Conservation (phyloP, 1,140 invertebrate genomes). For the Ptiloglossa arizonensis region DNA sequence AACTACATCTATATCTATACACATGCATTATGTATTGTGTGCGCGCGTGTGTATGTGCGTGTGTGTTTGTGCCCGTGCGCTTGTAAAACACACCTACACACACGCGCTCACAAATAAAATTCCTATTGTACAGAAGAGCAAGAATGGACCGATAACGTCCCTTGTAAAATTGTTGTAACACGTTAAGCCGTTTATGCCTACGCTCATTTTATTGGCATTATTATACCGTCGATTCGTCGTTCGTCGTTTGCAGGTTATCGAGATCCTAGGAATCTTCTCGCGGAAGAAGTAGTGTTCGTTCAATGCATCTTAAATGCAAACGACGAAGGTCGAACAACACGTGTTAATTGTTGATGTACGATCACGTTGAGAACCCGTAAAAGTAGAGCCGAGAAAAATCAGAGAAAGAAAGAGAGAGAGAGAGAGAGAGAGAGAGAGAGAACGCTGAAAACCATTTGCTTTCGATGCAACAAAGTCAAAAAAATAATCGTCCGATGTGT, state of each 20-base stretch:
- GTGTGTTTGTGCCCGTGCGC: no score
- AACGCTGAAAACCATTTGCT: constrained; percentile 17
- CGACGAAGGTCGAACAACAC: constrained; percentile 36
- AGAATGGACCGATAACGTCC: background rate
- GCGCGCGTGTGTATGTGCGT: no score
- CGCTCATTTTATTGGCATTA: constrained; percentile 58
- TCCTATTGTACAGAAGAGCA: constrained; percentile 56
- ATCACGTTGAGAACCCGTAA: constrained; percentile 47
- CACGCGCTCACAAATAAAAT: constrained; percentile 24
- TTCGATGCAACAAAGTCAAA: constrained; percentile 1
- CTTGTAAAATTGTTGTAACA: constrained; percentile 44
- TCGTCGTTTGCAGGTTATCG: background rate
- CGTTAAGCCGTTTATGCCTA: constrained; percentile 56
- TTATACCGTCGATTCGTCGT: constrained; percentile 43
- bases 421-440: background rate
- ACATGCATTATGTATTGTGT: no score
- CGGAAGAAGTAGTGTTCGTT: background rate
- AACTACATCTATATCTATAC: background rate
- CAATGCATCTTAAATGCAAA: constrained; percentile 26
- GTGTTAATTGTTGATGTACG: constrained; percentile 66
- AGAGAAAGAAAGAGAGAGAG: background rate
- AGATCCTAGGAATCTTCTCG: constrained; percentile 20
- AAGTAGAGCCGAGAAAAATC: constrained; percentile 12
- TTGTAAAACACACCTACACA: no score
- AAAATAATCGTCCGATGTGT: no score